Conservation (phyloP, 2,888 invertebrate species). For the Lithophane semibrunnea region DNA sequence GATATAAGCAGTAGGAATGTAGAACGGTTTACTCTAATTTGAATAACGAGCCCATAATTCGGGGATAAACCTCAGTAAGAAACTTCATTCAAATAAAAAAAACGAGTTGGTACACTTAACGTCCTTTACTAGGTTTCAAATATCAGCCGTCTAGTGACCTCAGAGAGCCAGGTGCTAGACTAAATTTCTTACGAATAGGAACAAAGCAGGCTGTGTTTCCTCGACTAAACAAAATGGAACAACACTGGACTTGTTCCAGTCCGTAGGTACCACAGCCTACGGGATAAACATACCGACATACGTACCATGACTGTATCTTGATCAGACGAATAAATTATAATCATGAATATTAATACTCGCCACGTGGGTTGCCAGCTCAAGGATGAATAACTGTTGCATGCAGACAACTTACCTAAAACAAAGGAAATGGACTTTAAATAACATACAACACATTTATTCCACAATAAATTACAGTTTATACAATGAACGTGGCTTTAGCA, state of each 20-base stretch:
- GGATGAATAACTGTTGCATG: slow-evolving; percentile 67
- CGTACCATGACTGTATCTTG: slow-evolving; percentile 56
- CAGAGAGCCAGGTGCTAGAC: slow-evolving; percentile 56
- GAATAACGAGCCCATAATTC: neutral
- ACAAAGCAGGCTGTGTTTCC: slow-evolving; percentile 73
- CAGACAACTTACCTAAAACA: slow-evolving; percentile 84
- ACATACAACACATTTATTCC: slow-evolving; percentile 33
- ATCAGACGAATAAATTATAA: slow-evolving; percentile 70
- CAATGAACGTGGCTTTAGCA: slow-evolving; percentile 48
- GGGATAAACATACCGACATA: slow-evolving; percentile 59
- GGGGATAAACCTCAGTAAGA: neutral
- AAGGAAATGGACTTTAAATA: slow-evolving; percentile 71
- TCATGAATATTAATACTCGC: slow-evolving; percentile 76
- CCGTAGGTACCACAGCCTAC: slow-evolving; percentile 49
- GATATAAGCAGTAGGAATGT: neutral
- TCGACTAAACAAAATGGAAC: slow-evolving; percentile 70
- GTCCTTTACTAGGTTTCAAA: slow-evolving; percentile 25
- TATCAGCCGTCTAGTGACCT: slow-evolving; percentile 18
- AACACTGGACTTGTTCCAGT: slow-evolving; percentile 65
- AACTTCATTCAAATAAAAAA: neutral
- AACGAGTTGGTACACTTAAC: neutral
- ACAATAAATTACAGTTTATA: slow-evolving; percentile 32
- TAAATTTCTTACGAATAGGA: slow-evolving; percentile 62
- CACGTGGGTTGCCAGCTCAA: slow-evolving; percentile 74
- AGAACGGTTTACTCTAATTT: neutral